Evolutionary conservation across 2,888 invertebrate genomes (phyloP), one percentile per base, ranked within the genome.

Genomic region (Aporophyla nigra): DNA sequence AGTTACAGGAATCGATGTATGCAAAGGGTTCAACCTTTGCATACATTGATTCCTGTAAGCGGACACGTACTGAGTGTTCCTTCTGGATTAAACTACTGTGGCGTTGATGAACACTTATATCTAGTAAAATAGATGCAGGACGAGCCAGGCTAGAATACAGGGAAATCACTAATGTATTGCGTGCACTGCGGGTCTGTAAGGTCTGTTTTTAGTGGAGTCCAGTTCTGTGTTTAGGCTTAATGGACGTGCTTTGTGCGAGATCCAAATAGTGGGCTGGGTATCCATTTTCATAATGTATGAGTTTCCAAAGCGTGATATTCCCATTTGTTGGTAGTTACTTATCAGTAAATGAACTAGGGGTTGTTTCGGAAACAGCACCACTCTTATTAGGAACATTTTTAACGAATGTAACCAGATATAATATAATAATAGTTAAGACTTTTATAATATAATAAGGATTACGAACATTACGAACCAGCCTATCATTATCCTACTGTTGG

Each of bases 101-200:
- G 19, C 43, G 5, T 10, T 68, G 53, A 63, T 67, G 74, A 71
- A 46, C 70, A 71, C 59, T 71, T 69, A 66, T 74, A 74, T 69
- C 51, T 71, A 68, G 56, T 59, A 58, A 61, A 73, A 73, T 70
- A 40, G 54, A 70, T 62, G 74, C 74, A 82, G 74, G 61, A 46
- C 59, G 49, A 54, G 72, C 33, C 46, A n/a, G 53, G 69, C 59
- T 49, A 54, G 43, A 65, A 76, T 69, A 65, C 54, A 65, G 79
- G 49, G 27, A 58, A 61, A 83, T 80, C 59, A 71, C 65, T 75
- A 74, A 75, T 80, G 68, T 81, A 69, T 69, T 73, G 76, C 76
- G 24, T 79, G 33, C 33, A 59, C 33, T 24, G 51, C 40, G 21
- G 54, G 65, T 67, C 62, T 69, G 40, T 33, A 27, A 49, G 74